Percentiles rank a stretch among this genome's conserved stretches.
phyloP scores from a whole-genome alignment of 2,113 vertebrate species.

The Spea multiplicata region DNA sequence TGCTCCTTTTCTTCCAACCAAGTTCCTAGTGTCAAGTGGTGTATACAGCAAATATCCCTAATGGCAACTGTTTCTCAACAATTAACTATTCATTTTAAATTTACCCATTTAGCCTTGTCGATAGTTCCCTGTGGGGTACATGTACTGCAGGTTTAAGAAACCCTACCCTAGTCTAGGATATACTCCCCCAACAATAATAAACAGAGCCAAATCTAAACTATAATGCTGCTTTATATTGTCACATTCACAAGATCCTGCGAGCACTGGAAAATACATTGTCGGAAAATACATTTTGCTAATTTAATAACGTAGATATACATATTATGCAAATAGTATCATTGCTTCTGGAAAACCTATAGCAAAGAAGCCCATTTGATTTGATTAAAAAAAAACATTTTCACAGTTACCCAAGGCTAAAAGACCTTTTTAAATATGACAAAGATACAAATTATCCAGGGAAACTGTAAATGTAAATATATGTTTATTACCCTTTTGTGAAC shows the following conservation, averaged over 20 bases:
- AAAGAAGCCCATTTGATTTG: slow-evolving; percentile 34
- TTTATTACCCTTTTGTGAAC: slow-evolving; percentile 13
- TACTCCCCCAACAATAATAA: neutral
- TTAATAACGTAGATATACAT: slow-evolving; percentile 14
- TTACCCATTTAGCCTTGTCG: too few species aligned
- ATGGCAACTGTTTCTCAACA: too few species aligned
- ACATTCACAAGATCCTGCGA: slow-evolving; percentile 21
- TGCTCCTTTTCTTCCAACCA: too few species aligned
- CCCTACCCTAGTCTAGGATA: too few species aligned
- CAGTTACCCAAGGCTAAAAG: slow-evolving; percentile 1
- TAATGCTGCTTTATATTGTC: neutral
- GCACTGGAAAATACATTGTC: slow-evolving; percentile 8
- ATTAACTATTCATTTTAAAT: too few species aligned
- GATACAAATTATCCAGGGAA: slow-evolving; percentile 24
- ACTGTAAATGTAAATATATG: slow-evolving; percentile 26
- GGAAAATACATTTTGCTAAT: slow-evolving; percentile 21
- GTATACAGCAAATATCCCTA: too few species aligned
- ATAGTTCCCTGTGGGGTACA: too few species aligned
- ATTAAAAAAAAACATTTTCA: slow-evolving; percentile 21
- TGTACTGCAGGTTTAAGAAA: too few species aligned
- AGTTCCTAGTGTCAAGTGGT: too few species aligned
- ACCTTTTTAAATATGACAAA: neutral
- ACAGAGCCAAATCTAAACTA: neutral
- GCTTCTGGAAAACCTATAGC: slow-evolving; percentile 30
- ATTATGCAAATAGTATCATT: slow-evolving; percentile 35